Base-by-base conservation (phyloP, 2,113 vertebrate genomes). In the Xiphophorus hellerii region DNA sequence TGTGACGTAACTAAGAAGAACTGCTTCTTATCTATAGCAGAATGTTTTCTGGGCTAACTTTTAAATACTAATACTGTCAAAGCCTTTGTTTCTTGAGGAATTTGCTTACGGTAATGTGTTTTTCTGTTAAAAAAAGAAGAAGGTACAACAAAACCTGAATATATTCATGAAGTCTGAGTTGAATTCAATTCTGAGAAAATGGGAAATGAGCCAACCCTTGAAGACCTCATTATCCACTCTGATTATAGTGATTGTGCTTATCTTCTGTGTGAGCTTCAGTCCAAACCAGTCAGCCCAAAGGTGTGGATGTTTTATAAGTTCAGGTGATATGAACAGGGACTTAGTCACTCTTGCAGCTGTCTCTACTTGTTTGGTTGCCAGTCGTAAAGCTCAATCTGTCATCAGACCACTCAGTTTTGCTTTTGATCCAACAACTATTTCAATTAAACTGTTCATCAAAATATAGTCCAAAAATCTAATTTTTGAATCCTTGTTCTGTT, bases 181-280 rank as follows among this genome's bases (percentile, higher is more conserved):
- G 14, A 44, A 15, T 44, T 44, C 37, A 39, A 39, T 12, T 39
- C 37, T 39, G 37, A 12, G 37, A 39, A 39, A 39, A 39, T 39
- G 37, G 37, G 37, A 39, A 33, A 7, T 33, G 30, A 31, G 30
- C 14, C 25, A 65, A 54, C 28, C 35, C 25, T 81, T 76, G 48
- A 86, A 76, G 69, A 89, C 74, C 31, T 54, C 63, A 73, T 88
- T 82, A 80, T 69, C 71, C 48, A 27, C 62, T 71, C 42, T 89
- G 74, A 93, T 93, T 89, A 92, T 77, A 88, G 85, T 84, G 37
- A 30, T 86, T 0, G 15, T 68, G 85, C 83, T 80, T 77, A 82
- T 90, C 89, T 85, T 80, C 88, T 84, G 85, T 63, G 68, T 70
- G 73, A 81, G 74, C 81, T 76, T 75, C 83, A 63, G 81, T 81